phyloP scores from a whole-genome alignment of 2,888 invertebrate genomes.

The Zonitis immaculata region DNA sequence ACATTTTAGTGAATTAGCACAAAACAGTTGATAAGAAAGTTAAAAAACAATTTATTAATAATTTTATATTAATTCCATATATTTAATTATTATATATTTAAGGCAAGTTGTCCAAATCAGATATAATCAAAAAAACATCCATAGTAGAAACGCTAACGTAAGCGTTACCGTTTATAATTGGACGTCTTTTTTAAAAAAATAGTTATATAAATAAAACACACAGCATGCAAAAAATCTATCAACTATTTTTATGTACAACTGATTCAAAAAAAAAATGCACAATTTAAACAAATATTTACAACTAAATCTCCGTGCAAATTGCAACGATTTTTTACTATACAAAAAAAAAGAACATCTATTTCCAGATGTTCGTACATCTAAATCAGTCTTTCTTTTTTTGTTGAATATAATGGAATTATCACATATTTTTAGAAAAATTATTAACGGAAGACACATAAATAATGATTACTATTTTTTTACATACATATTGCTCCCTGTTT shows the following conservation, averaged over 20 bases:
- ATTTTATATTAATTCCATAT: slow-evolving; percentile 8
- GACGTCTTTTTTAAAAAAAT: not conserved
- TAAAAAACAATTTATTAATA: slow-evolving; percentile 18
- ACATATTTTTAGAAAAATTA: slow-evolving; percentile 27
- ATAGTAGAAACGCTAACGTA: not conserved
- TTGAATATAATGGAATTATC: slow-evolving; percentile 22
- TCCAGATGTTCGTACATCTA: slow-evolving; percentile 20
- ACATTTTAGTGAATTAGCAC: slow-evolving; percentile 30
- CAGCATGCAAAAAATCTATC: not conserved
- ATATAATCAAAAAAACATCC: too few species aligned
- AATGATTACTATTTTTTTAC: too few species aligned
- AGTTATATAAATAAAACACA: not conserved
- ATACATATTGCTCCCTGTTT: slow-evolving; percentile 20
- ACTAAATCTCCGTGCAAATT: not conserved
- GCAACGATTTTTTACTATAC: slow-evolving; percentile 1
- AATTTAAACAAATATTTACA: slow-evolving; percentile 1
- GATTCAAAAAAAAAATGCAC: slow-evolving; percentile 4
- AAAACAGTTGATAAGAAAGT: slow-evolving; percentile 20
- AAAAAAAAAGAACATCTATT: slow-evolving; percentile 2
- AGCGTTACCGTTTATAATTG: not conserved
- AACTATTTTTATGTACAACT: not conserved
- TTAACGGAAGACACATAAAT: slow-evolving; percentile 20
- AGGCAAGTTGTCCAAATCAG: too few species aligned
- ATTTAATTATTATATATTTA: slow-evolving; percentile 4
- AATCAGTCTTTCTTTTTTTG: slow-evolving; percentile 26